Evolutionary conservation across 2,888 invertebrate species (phyloP).

Genomic region (Cinara cedri): DNA sequence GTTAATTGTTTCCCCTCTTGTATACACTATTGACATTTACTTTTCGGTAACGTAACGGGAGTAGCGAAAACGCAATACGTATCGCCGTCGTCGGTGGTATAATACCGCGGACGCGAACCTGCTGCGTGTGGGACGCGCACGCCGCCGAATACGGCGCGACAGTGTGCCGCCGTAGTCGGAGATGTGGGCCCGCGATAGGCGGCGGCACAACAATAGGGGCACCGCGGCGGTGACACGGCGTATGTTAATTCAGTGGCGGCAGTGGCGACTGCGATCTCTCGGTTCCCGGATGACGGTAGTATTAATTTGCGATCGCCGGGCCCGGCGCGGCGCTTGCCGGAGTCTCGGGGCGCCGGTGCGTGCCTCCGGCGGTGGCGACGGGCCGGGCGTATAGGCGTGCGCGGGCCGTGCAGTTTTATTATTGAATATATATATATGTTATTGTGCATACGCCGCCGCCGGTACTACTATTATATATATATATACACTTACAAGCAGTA

Average conservation of each 20-base stretch:
- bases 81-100: too few species aligned
- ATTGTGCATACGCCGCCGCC: background rate
- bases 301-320: conserved; percentile 51
- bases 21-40: too few species aligned
- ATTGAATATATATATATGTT: background rate
- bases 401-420: background rate
- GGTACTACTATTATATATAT: too few species aligned
- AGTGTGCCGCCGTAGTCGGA: conserved; percentile 25
- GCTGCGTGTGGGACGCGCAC: conserved; percentile 2
- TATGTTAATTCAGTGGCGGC: conserved; percentile 45
- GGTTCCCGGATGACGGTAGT: background rate
- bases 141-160: conserved; percentile 27
- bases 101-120: too few species aligned
- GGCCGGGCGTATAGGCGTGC: background rate
- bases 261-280: background rate
- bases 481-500: background rate
- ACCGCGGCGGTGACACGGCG: conserved; percentile 13
- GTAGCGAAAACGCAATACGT: too few species aligned
- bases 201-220: conserved; percentile 47
- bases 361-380: background rate
- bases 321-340: background rate
- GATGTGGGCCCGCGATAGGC: conserved; percentile 44
- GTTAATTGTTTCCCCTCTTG: too few species aligned
- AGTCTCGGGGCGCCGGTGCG: conserved; percentile 37
- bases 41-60: too few species aligned